phyloP scores from a whole-genome alignment of 2,888 invertebrate genomes.

The Meiosimyza decipiens region DNA sequence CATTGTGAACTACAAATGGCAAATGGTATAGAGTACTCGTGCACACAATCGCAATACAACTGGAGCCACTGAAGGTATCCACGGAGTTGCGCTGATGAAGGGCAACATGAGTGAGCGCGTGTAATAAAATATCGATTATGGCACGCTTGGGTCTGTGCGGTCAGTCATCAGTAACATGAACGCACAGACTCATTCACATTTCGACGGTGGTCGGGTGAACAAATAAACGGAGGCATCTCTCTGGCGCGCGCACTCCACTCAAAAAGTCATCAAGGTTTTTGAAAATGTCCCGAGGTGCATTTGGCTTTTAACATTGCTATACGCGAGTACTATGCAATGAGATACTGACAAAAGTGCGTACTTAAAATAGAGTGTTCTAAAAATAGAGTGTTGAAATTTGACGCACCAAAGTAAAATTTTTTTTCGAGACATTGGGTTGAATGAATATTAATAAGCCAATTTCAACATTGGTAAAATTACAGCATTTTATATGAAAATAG shows the following conservation, averaged over 20 bases:
- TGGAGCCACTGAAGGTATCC: no score
- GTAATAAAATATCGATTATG: conserved; percentile 39
- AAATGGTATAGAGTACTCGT: not conserved
- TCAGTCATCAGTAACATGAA: not conserved
- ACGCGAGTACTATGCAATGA: not conserved
- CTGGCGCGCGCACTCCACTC: not conserved
- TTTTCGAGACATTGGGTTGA: no score
- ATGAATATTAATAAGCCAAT: no score
- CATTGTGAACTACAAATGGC: conserved; percentile 29
- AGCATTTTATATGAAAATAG: no score
- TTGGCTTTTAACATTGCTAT: conserved; percentile 4
- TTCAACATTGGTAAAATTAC: no score
- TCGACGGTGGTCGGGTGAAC: not conserved
- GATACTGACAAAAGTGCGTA: not conserved
- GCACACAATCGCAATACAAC: no score
- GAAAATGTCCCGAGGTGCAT: conserved; percentile 20
- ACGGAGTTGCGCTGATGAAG: not conserved
- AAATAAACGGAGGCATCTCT: not conserved
- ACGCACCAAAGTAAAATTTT: no score
- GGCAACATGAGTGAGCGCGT: conserved; percentile 1
- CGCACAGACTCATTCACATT: not conserved
- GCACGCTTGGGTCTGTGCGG: conserved; percentile 19
- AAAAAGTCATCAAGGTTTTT: conserved; percentile 20
- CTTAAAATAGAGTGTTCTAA: no score
- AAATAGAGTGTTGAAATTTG: no score